Evolutionary conservation across 2,888 invertebrate genomes (phyloP), one percentile per base, ranked within the genome.

Genomic region (Lottia gigantea): DNA sequence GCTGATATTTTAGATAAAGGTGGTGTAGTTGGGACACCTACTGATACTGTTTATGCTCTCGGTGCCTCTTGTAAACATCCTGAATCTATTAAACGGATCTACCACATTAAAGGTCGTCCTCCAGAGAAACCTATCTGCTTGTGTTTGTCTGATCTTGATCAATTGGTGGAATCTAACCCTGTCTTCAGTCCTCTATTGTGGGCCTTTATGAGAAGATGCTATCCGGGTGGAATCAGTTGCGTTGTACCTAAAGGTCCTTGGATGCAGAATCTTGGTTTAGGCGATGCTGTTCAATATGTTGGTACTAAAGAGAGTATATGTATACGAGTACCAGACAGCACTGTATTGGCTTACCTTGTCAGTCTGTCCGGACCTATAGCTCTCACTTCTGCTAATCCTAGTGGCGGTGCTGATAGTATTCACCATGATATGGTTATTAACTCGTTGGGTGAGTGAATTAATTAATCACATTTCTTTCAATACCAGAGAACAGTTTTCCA

Each of bases 61-160:
- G 80, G 70, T n/a, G 80, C 77, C 19, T 82, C 80, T 15, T 80
- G 80, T 67, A 78, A 76, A 68, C 73, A 76, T 47, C 82, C 82
- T 16, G 74, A 74, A n/a, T 79, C 79, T 40, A 78, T 82, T 46
- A 74, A 66, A 23, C 73, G 74, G 8, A 79, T 82, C 19, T 82
- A 80, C 72, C 74, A 78, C 68, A 75, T 80, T 61, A 82, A 82
- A 70, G 81, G 78, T 11, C 76, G 82, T 16, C 82, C 82, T 4
- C 74, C 79, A 19, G 80, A 82, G 74, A 82, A 82, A 66, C 82
- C 82, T 12, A 82, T 82, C 64, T 82, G 82, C 62, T 70, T 82
- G n/a, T 82, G 82, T 69, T 76, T 82, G 49, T 77, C 80, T n/a
- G 75, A 75, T 46, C 76, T 82, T 15, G 78, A 80, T 26, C 82